A percentile compares a stretch with the other conserved stretches of the same genome.
Evolutionary conservation across 2,797 vertebrate species (phyloP).

Genomic region (Pachyuromys duprasi): DNA sequence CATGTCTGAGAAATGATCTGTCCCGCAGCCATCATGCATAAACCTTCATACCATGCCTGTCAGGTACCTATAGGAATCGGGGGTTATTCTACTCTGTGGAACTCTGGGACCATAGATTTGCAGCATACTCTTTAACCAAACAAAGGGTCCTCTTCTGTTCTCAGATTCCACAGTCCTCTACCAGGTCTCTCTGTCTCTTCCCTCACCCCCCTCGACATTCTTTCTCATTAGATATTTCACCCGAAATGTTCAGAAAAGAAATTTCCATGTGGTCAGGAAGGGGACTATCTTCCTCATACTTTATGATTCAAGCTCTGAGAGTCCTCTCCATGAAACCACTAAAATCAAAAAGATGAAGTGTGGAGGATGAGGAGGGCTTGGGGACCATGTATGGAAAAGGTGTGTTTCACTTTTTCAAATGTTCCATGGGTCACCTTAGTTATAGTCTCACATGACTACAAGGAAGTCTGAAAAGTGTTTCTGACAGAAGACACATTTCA

Average conservation of each 20-base stretch:
- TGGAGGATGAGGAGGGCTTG: not conserved
- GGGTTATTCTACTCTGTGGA: not conserved
- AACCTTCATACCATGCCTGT: not conserved
- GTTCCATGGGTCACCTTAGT: not conserved
- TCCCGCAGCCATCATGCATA: too few relatives aligned
- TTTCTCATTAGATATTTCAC: not conserved
- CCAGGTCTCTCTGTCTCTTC: not conserved
- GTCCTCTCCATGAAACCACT: not conserved
- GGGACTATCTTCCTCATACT: not conserved
- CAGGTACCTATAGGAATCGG: not conserved
- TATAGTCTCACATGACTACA: not conserved
- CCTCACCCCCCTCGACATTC: too few relatives aligned
- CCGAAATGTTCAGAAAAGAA: not conserved
- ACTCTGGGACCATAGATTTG: not conserved
- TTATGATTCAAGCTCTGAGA: not conserved
- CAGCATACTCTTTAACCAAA: not conserved
- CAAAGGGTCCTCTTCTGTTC: not conserved
- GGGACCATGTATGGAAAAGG: not conserved
- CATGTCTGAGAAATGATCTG: not conserved
- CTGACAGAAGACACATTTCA: constrained; percentile 13
- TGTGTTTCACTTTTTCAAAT: not conserved
- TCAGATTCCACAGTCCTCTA: not conserved
- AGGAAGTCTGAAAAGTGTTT: not conserved
- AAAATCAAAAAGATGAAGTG: not conserved
- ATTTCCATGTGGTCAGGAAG: not conserved